phyloP scores from a whole-genome alignment of 92 coral and sea anemone species.

The Palythoa heliodiscus region DNA sequence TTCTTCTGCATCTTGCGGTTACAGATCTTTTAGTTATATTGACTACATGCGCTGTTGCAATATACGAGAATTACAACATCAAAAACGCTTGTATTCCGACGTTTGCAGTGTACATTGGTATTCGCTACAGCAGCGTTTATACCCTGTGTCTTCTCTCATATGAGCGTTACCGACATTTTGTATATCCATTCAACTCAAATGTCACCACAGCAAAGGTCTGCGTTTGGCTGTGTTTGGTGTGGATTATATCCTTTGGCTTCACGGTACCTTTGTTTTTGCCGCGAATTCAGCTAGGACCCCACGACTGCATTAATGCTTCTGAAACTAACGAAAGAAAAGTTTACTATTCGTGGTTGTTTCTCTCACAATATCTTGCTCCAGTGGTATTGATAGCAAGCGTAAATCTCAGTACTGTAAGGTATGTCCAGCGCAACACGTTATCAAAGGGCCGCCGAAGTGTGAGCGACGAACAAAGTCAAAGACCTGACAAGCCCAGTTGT shows the following conservation, averaged over 20 bases:
- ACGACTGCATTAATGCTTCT: constrained; percentile 2
- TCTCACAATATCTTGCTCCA: constrained; percentile 31
- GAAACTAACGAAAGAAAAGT: background rate
- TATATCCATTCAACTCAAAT: constrained; percentile 31
- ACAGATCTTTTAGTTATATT: constrained; percentile 22
- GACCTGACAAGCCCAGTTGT: background rate
- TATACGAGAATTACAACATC: background rate
- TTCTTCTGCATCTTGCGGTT: constrained; percentile 15
- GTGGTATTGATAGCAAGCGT: constrained; percentile 10
- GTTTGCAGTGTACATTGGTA: background rate
- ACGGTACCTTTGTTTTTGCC: constrained; percentile 26
- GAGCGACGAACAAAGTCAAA: background rate
- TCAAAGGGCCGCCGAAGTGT: background rate
- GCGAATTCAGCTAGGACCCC: constrained; percentile 1
- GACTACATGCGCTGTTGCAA: constrained; percentile 8
- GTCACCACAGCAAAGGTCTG: constrained; percentile 10
- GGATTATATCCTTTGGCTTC: constrained; percentile 26
- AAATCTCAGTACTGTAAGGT: constrained; percentile 2
- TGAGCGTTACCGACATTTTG: constrained; percentile 31
- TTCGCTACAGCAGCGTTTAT: constrained; percentile 21
- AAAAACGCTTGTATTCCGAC: constrained; percentile 1
- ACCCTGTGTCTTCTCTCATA: constrained; percentile 23
- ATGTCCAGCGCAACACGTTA: constrained; percentile 9
- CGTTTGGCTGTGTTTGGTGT: constrained; percentile 11
- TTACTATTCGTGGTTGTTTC: constrained; percentile 14